These are phyloP conservation scores for Hylomyscus alleni DNA, from an alignment of 2,797 vertebrate genomes.

Conservation along the genomic window DNA sequence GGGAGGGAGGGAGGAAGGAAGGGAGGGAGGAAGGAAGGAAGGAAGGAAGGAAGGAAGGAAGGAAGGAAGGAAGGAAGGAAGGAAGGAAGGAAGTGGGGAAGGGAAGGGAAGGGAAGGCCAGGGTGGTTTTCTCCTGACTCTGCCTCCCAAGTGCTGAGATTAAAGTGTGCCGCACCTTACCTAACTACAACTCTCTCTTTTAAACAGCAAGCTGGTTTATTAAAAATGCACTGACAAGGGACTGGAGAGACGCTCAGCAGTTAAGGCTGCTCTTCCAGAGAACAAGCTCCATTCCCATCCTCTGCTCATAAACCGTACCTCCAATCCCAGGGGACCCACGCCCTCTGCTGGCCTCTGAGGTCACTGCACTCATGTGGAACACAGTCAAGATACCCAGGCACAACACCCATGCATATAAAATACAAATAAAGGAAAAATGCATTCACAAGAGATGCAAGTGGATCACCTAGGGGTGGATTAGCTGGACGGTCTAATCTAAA, in stretches of 20 bases:
- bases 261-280: not conserved
- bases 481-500: no score
- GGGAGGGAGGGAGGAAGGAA: no score
- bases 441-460: not conserved
- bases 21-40: no score
- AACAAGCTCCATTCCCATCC: not conserved
- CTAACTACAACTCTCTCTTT: not conserved
- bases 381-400: not conserved
- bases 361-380: not conserved
- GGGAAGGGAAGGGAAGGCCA: not conserved
- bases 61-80: no score
- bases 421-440: not conserved
- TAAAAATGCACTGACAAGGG: not conserved
- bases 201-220: not conserved
- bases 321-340: not conserved
- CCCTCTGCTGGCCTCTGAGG: not conserved
- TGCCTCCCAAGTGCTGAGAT: not conserved
- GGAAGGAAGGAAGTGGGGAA: no score
- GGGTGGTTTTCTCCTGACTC: not conserved
- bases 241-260: not conserved
- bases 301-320: not conserved
- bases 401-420: not conserved
- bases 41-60: no score
- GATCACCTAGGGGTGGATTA: not conserved
- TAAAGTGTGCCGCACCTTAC: not conserved